phyloP scores from a whole-genome alignment of 2,888 invertebrate genomes.

The Zygothrica quintamaculata region DNA sequence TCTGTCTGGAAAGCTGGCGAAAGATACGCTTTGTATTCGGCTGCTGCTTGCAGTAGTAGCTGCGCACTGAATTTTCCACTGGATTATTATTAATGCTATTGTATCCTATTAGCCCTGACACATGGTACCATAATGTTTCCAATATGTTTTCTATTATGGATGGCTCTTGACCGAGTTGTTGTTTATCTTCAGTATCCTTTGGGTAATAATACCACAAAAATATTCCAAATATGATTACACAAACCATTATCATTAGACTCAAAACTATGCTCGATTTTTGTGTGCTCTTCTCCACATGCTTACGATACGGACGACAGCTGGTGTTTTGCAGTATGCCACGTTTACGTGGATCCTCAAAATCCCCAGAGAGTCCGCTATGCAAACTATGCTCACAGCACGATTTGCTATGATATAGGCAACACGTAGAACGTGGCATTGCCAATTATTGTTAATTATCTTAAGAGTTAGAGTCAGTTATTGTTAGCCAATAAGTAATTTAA shows the following conservation, averaged over 20 bases:
- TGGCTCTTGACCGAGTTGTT: background rate
- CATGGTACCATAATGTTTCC: constrained; percentile 35
- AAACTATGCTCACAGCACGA: background rate
- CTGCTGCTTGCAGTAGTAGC: constrained; percentile 32
- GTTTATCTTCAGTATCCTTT: background rate
- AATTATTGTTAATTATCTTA: too few species aligned
- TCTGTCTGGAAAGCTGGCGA: constrained; percentile 38
- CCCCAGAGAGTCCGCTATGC: constrained; percentile 5
- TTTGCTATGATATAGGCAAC: background rate
- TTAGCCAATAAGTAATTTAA: too few species aligned
- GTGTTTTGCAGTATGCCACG: constrained; percentile 45
- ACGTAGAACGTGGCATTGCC: too few species aligned
- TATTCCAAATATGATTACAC: constrained; percentile 19
- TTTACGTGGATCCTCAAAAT: constrained; percentile 19
- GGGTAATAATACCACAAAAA: constrained; percentile 25
- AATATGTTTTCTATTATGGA: background rate
- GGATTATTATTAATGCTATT: background rate
- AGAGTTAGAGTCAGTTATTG: too few species aligned
- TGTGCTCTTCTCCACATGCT: constrained; percentile 21
- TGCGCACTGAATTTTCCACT: background rate
- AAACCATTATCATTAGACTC: constrained; percentile 29
- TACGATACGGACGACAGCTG: constrained; percentile 37
- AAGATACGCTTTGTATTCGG: constrained; percentile 47
- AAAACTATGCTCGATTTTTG: constrained; percentile 26
- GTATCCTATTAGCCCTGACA: constrained; percentile 12